These are phyloP conservation scores for Asobara japonica DNA, from an alignment of 1,140 invertebrate species.

Conservation along the genomic window DNA sequence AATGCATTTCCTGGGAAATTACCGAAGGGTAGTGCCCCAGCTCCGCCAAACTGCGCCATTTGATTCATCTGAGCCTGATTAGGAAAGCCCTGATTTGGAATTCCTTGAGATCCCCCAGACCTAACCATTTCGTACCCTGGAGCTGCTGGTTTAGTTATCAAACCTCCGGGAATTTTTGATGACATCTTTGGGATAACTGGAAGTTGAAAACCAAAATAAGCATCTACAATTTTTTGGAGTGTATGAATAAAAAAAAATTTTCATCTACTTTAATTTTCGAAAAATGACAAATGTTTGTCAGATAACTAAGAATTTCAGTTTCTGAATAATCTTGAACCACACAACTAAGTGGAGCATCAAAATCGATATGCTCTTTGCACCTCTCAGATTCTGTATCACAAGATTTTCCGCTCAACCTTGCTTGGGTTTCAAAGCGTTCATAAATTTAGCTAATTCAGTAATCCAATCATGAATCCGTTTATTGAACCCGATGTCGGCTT, in stretches of 20 bases:
- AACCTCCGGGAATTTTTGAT: constrained; percentile 64
- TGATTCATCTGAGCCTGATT: constrained; percentile 49
- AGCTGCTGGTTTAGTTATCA: constrained; percentile 65
- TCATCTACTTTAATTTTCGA: no score
- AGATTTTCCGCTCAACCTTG: no score
- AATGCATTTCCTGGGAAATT: constrained; percentile 56
- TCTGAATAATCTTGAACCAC: no score
- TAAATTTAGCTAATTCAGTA: no score
- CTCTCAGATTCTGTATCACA: no score
- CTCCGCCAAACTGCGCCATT: constrained; percentile 46
- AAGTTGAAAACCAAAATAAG: neutral
- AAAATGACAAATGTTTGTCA: no score
- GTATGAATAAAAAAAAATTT: neutral
- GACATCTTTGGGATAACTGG: constrained; percentile 53
- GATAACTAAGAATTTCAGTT: no score
- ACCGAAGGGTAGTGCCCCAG: constrained; percentile 40
- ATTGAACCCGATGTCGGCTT: no score
- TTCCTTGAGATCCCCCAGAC: constrained; percentile 57
- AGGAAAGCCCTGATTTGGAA: constrained; percentile 46
- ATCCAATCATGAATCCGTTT: no score
- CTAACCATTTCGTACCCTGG: constrained; percentile 66
- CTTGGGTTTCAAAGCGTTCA: no score
- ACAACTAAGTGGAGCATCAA: no score
- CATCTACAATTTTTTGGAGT: neutral
- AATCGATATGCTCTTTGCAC: no score